Evolutionary conservation across 1,140 invertebrate species (phyloP), one percentile per base, ranked within the genome.

Genomic region (Choristoneura fumiferana): DNA sequence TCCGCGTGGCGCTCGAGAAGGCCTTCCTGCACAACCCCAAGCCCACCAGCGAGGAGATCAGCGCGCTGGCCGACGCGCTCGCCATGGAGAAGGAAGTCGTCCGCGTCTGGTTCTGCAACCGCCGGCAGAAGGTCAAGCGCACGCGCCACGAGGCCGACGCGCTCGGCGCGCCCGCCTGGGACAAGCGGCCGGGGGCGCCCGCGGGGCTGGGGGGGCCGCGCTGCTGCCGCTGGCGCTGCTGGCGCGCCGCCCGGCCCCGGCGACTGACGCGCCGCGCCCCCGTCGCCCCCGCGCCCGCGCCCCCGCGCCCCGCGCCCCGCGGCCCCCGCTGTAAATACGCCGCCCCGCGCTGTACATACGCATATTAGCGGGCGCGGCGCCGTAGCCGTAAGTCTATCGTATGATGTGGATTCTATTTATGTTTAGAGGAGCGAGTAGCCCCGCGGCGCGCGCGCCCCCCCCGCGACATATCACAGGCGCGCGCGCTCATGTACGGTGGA

Each of bases 41-140:
- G 83, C 98, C 98, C 10, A 98, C 97, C 10, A 98, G 97, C 8
- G 97, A 99, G 84, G 98, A 99, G 88, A 99, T 99, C 65, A 92
- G 95, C 1, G 92, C 96, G 69, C 90, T 99, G 29, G 98, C 98
- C 12, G 97, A 98, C 73, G 93, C 92, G 58, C 92, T 99, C 17
- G 94, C 95, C 61, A 98, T 99, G 96, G 98, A 99, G 84, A 98
- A 98, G 83, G 98, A 99, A 90, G 97, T 98, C 15, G 96, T 98
- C 14, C 91, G 97, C 63, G 97, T 98, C 2, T 98, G 97, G 97
- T 98, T 98, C 84, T 98, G 97, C 89, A 98, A 98, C 90, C 93
- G 97, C 60, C 91, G 97, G 45, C 97, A 98, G 77, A 98, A 98
- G 81, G 96, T 97, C 81, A 96, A 96, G 73, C 89, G 95, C 54